phyloP scores from a whole-genome alignment of 2,888 invertebrate genomes.

The Lomographa bimaculata region DNA sequence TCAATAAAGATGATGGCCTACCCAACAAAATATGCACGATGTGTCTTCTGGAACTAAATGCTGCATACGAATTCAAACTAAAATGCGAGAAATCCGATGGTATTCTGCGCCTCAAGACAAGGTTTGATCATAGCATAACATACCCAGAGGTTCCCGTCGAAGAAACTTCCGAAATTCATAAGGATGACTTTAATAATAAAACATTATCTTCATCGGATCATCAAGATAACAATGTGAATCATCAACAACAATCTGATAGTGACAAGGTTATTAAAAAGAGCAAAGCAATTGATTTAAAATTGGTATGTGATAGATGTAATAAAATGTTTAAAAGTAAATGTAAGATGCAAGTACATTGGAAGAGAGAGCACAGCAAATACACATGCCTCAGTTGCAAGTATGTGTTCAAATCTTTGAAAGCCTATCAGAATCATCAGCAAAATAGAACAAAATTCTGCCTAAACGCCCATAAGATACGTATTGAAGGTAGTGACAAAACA shows the following conservation, averaged over 20 bases:
- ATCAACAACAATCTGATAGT: no score
- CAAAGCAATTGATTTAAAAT: constrained; percentile 38
- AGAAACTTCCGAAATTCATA: no score
- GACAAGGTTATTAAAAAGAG: no score
- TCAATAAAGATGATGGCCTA: constrained; percentile 55
- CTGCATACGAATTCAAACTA: constrained; percentile 56
- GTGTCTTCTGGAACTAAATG: constrained; percentile 60
- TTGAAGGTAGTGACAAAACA: constrained; percentile 26
- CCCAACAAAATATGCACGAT: constrained; percentile 60
- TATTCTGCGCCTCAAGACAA: constrained; percentile 33
- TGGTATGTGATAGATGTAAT: constrained; percentile 55
- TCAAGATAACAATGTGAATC: no score
- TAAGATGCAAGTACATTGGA: constrained; percentile 55
- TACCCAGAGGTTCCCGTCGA: no score
- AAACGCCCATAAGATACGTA: constrained; percentile 12
- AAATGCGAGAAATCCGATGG: constrained; percentile 60
- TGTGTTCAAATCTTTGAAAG: constrained; percentile 34
- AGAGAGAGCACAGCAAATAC: constrained; percentile 43
- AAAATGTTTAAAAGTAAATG: constrained; percentile 50
- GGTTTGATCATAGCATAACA: not conserved
- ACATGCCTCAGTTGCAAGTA: constrained; percentile 44
- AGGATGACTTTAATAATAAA: no score
- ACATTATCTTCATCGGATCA: no score
- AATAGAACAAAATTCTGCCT: constrained; percentile 18
- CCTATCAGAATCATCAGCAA: constrained; percentile 33